phyloP scores from a whole-genome alignment of 2,888 invertebrate species.

The Deladenus siricidicola region DNA sequence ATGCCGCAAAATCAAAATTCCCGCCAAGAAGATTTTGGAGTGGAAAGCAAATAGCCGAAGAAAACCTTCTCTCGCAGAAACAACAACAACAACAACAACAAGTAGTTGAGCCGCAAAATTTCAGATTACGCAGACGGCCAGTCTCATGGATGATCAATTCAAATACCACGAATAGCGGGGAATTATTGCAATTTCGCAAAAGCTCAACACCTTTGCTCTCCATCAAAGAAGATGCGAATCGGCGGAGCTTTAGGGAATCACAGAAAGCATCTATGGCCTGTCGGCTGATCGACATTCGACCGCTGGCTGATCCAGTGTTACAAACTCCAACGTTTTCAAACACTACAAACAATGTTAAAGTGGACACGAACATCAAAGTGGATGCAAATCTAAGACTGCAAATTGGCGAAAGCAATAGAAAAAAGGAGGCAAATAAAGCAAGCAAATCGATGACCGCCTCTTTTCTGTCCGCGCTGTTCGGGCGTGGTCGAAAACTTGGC shows the following conservation, averaged over 20 bases:
- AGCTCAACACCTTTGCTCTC: not conserved
- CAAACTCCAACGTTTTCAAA: too few relatives aligned
- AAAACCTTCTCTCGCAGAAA: too few relatives aligned
- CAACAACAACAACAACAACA: too few relatives aligned
- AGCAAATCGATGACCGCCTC: not conserved
- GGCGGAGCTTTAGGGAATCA: not conserved
- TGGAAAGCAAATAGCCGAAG: not conserved
- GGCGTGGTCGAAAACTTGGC: too few relatives aligned
- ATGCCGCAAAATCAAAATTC: too few relatives aligned
- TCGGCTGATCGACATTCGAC: not conserved
- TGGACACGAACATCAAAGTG: too few relatives aligned
- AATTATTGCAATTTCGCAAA: not conserved
- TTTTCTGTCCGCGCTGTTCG: slow-evolving; percentile 1
- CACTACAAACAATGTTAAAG: too few relatives aligned
- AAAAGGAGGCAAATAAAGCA: not conserved
- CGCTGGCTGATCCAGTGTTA: not conserved
- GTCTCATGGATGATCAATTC: not conserved
- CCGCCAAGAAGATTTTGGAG: not conserved
- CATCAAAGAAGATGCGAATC: not conserved
- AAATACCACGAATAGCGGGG: not conserved
- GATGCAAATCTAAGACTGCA: too few relatives aligned
- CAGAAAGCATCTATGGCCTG: too few relatives aligned
- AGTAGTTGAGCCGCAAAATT: too few relatives aligned
- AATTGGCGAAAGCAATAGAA: not conserved
- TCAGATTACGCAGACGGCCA: not conserved